A percentile compares a stretch with the other conserved stretches of the same genome.
phyloP scores from a whole-genome alignment of 1,140 invertebrate species.

The Trachymyrmex septentrionalis region DNA sequence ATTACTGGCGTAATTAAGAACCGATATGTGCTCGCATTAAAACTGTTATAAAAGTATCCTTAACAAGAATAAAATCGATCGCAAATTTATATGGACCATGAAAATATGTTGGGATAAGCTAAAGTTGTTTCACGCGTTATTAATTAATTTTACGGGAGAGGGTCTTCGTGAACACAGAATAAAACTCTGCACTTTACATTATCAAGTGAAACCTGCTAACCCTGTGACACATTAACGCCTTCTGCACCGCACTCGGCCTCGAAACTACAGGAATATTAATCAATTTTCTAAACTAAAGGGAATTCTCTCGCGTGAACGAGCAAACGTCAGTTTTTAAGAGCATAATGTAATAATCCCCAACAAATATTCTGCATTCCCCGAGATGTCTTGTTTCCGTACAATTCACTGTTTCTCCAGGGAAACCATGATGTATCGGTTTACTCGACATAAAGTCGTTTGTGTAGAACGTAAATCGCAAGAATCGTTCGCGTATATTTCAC shows the following conservation, averaged over 20 bases:
- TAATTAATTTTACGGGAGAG: constrained; percentile 36
- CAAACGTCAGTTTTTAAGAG: constrained; percentile 21
- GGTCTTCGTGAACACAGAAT: constrained; percentile 13
- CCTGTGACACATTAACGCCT: constrained; percentile 24
- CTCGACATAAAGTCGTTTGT: constrained; percentile 41
- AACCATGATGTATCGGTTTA: constrained; percentile 41
- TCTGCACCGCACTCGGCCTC: neutral
- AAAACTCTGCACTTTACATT: constrained; percentile 15
- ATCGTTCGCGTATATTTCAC: constrained; percentile 44
- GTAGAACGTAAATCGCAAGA: constrained; percentile 60
- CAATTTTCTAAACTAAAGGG: constrained; percentile 25
- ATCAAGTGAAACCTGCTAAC: constrained; percentile 15
- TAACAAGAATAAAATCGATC: constrained; percentile 32
- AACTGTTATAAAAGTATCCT: constrained; percentile 21
- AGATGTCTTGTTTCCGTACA: constrained; percentile 21
- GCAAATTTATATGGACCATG: constrained; percentile 9
- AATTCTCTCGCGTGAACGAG: constrained; percentile 23
- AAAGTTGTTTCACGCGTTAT: constrained; percentile 34
- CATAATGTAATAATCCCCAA: constrained; percentile 26
- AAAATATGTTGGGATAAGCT: constrained; percentile 17
- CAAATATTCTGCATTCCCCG: neutral
- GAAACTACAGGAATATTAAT: constrained; percentile 11
- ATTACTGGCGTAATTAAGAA: neutral
- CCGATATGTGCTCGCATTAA: neutral
- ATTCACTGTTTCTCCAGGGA: constrained; percentile 19